Conservation (phyloP, 2,113 vertebrate species). For the Acrocephalus arundinaceus region DNA sequence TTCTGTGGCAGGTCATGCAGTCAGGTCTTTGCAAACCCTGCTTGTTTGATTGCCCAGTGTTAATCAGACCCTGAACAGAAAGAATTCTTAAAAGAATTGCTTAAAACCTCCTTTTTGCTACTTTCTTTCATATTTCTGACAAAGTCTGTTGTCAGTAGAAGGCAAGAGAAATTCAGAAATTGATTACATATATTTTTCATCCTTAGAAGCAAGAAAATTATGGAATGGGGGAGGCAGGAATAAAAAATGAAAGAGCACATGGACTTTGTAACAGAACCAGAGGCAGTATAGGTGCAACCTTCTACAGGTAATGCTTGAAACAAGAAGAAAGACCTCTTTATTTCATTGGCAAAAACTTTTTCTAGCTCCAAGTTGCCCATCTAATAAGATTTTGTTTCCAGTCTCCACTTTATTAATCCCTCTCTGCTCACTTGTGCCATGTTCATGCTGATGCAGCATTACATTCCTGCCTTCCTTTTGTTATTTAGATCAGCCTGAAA, state of each 20-base stretch:
- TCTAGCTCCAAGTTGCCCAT: neutral
- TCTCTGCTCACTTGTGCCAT: neutral
- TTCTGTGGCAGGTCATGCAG: neutral
- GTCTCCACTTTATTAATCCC: neutral
- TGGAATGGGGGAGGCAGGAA: neutral
- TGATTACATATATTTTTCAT: neutral
- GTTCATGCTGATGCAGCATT: neutral
- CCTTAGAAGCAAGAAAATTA: neutral
- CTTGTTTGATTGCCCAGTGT: neutral
- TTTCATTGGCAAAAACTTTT: neutral
- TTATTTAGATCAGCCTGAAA: neutral
- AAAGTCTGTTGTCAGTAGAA: neutral
- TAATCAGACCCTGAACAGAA: neutral
- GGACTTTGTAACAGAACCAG: neutral
- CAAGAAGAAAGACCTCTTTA: neutral
- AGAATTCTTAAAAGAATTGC: neutral
- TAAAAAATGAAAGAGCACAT: neutral
- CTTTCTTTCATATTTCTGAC: neutral
- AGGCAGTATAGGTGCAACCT: neutral
- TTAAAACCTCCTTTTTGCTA: neutral
- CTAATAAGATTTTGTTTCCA: neutral
- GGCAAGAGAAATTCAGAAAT: neutral
- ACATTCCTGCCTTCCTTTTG: neutral
- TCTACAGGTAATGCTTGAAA: neutral
- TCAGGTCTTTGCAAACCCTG: neutral